phyloP scores from a whole-genome alignment of 2,797 vertebrate species.

The Semotilus atromaculatus region DNA sequence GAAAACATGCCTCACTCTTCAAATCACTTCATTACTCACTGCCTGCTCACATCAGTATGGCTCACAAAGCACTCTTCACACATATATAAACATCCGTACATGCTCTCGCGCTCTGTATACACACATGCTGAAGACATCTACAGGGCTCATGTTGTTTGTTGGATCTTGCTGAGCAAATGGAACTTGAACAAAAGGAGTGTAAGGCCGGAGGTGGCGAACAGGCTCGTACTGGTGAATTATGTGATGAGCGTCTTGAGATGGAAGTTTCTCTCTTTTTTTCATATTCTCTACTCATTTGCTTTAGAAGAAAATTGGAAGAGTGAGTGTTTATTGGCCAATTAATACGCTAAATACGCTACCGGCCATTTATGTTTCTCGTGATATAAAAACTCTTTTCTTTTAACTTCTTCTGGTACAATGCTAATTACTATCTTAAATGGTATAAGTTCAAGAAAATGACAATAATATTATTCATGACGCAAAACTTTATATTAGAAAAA shows the following conservation, averaged over 20 bases:
- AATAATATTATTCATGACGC: background rate
- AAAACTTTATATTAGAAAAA: background rate
- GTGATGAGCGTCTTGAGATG: background rate
- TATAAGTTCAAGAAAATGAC: background rate
- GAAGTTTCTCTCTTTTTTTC: background rate
- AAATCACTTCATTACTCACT: conserved; percentile 47
- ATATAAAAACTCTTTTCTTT: background rate
- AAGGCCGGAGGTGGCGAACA: conserved; percentile 23
- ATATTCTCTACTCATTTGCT: conserved; percentile 4
- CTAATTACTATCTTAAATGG: background rate
- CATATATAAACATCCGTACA: conserved; percentile 33
- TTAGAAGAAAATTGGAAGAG: background rate
- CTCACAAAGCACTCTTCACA: conserved; percentile 41
- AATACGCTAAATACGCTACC: background rate
- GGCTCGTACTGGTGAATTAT: conserved; percentile 20
- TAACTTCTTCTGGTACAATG: background rate
- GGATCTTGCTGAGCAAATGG: conserved; percentile 25
- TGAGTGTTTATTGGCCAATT: background rate
- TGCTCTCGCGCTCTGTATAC: background rate
- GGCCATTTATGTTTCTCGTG: background rate
- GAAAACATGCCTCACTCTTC: conserved; percentile 23
- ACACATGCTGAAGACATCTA: conserved; percentile 48
- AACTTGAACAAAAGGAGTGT: conserved; percentile 42
- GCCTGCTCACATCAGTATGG: conserved; percentile 22
- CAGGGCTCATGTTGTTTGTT: conserved; percentile 29